Evolutionary conservation across 2,888 invertebrate species (phyloP).

Genomic region (Pachycephus smyrnensis): DNA sequence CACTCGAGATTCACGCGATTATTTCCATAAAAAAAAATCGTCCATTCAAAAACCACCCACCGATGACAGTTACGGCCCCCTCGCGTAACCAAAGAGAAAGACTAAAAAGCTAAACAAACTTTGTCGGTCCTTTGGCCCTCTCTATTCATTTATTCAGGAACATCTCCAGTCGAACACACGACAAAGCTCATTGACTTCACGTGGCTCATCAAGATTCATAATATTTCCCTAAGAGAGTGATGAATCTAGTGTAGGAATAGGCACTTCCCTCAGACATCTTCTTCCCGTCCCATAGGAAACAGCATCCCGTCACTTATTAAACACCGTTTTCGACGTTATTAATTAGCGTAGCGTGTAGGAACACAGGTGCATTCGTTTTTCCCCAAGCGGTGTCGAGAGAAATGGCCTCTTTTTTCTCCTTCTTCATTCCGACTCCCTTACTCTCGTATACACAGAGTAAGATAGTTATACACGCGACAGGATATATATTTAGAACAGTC

Average conservation of each 20-base stretch:
- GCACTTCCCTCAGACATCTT: neutral
- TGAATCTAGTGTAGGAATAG: neutral
- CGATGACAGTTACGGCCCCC: neutral
- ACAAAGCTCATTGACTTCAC: neutral
- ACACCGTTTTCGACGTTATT: constrained; percentile 40
- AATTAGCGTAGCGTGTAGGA: constrained; percentile 30
- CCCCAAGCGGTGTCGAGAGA: constrained; percentile 22
- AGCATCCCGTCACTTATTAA: constrained; percentile 32
- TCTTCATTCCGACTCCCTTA: constrained; percentile 10
- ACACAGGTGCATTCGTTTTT: constrained; percentile 26
- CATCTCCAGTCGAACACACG: neutral
- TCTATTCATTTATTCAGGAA: neutral
- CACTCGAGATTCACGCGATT: neutral
- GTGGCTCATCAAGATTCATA: neutral
- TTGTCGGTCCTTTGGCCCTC: neutral
- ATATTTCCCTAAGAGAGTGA: neutral
- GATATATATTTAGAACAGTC: constrained; percentile 32
- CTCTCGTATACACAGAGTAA: constrained; percentile 18
- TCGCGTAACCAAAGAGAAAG: neutral
- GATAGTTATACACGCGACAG: constrained; percentile 6
- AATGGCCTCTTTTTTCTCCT: constrained; percentile 19
- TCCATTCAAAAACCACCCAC: neutral
- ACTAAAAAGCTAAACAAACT: neutral
- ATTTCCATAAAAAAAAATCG: neutral
- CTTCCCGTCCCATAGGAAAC: neutral